A percentile compares a stretch with the other conserved stretches of the same genome.
These are phyloP conservation scores for Ceratitis capitata DNA, from an alignment of 1,140 invertebrate genomes.

Conservation along the genomic window DNA sequence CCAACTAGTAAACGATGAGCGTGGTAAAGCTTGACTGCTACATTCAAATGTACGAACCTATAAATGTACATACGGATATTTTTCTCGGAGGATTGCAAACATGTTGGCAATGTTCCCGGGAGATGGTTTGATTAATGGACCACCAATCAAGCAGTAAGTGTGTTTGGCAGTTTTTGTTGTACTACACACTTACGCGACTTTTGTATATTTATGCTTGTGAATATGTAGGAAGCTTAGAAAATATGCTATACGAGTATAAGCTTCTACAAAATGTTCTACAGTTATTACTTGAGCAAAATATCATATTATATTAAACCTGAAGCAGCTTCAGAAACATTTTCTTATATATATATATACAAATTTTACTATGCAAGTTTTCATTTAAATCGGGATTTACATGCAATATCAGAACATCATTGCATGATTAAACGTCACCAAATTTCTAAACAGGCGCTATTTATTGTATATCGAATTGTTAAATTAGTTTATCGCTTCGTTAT, in stretches of 20 bases:
- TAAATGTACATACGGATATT: not conserved
- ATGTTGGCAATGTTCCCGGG: constrained; percentile 39
- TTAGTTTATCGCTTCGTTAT: not conserved
- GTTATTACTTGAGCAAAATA: too few species aligned
- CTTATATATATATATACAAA: not conserved
- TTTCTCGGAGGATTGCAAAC: not conserved
- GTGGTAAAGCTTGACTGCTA: not conserved
- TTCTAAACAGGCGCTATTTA: too few species aligned
- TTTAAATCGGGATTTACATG: not conserved
- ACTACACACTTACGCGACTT: too few species aligned
- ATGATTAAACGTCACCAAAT: not conserved
- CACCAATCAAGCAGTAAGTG: not conserved
- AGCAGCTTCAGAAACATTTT: not conserved
- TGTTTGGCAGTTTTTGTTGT: not conserved
- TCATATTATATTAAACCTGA: too few species aligned
- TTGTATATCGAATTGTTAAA: not conserved
- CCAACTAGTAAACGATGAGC: not conserved
- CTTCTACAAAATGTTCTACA: too few species aligned
- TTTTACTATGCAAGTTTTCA: not conserved
- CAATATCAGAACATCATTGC: too few species aligned
- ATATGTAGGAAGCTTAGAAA: too few species aligned
- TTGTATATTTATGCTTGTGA: too few species aligned
- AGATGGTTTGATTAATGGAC: constrained; percentile 46
- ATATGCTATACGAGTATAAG: too few species aligned
- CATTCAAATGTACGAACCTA: not conserved